Evolutionary conservation across 2,797 vertebrate species (phyloP).

Genomic region (Furcifer pardalis): DNA sequence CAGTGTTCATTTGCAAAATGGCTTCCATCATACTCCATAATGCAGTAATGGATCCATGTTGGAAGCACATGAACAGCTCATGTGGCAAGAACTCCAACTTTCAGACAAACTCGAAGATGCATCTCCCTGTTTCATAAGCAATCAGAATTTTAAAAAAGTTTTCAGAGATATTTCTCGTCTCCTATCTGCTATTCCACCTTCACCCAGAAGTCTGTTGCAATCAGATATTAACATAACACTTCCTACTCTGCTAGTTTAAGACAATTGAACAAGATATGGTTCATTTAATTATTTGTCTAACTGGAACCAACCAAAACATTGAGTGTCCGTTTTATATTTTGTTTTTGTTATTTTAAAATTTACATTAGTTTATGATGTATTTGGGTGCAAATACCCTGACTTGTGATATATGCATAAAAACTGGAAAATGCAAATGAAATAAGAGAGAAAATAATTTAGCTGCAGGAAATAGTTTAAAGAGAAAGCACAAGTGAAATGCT

Average conservation of each 20-base stretch:
- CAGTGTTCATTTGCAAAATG: constrained; percentile 40
- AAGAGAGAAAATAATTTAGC: background rate
- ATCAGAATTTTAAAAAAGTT: constrained; percentile 6
- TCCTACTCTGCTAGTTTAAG: background rate
- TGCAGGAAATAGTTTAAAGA: background rate
- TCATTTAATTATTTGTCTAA: background rate
- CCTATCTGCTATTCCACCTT: background rate
- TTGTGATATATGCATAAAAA: background rate
- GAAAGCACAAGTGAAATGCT: background rate
- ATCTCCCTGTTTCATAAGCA: constrained; percentile 11
- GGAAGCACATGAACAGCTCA: constrained; percentile 14
- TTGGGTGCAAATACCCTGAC: background rate
- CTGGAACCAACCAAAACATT: constrained; percentile 29
- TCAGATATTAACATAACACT: background rate
- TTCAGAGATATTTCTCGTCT: background rate
- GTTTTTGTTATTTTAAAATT: background rate
- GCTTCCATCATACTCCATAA: constrained; percentile 37
- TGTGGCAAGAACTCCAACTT: background rate
- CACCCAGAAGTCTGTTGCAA: background rate
- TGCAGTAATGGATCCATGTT: too few species aligned
- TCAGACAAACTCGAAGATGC: constrained; percentile 9
- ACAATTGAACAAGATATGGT: constrained; percentile 26
- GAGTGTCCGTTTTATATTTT: background rate
- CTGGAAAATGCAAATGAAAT: background rate
- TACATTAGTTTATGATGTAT: background rate